These are phyloP conservation scores for Chrysopilus asiliformis DNA, from an alignment of 2,888 invertebrate species.

Conservation along the genomic window DNA sequence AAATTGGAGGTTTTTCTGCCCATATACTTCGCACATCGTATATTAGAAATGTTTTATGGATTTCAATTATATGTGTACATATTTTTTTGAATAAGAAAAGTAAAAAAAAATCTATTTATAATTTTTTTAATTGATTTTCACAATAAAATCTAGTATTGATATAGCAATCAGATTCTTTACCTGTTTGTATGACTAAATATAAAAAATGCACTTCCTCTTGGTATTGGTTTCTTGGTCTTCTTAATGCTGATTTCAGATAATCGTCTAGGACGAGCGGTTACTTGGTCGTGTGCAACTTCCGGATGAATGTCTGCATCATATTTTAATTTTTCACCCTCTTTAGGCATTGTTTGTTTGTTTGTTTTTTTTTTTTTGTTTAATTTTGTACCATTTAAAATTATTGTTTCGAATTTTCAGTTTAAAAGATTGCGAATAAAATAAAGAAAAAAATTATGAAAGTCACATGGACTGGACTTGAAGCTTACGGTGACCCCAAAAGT, in stretches of 20 bases:
- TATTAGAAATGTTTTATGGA: no score
- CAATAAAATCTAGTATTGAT: no score
- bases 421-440: background rate
- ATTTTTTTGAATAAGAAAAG: background rate
- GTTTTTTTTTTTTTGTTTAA: constrained; percentile 2
- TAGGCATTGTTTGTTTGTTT: constrained; percentile 10
- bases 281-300: constrained; percentile 37
- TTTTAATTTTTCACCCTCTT: no score
- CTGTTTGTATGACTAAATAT: constrained; percentile 86
- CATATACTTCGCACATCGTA: no score
- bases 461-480: background rate
- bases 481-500: no score
- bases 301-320: constrained; percentile 43
- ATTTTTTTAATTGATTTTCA: background rate
- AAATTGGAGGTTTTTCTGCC: no score
- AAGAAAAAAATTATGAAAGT: background rate
- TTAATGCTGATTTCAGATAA: constrained; percentile 75
- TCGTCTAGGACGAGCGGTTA: constrained; percentile 64
- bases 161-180: no score
- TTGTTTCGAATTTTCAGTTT: background rate
- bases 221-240: constrained; percentile 80
- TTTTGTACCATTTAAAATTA: background rate
- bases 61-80: background rate
- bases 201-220: constrained; percentile 83
- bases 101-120: background rate